Evolutionary conservation across 2,888 invertebrate species (phyloP).

Genomic region (Trachelus tabidus): DNA sequence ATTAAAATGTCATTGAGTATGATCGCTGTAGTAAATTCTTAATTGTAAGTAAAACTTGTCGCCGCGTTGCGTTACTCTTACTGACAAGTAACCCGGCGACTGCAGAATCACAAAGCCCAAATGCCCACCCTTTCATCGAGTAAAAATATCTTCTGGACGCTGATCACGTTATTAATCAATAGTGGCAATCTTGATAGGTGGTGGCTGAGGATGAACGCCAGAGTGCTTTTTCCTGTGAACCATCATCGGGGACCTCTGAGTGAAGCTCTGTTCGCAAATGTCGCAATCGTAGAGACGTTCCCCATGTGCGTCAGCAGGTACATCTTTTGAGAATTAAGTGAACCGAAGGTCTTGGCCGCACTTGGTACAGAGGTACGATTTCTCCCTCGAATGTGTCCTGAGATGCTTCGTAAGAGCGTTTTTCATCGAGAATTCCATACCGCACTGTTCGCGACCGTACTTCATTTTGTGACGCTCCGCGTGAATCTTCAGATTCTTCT

Average conservation of each 20-base stretch:
- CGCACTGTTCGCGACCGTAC: conserved; percentile 20
- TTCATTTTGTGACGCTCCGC: conserved; percentile 14
- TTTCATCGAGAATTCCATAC: conserved; percentile 13
- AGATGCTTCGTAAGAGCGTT: conserved; percentile 18
- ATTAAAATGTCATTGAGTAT: no score
- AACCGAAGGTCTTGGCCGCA: conserved; percentile 17
- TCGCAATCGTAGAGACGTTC: conserved; percentile 18
- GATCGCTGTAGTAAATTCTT: no score
- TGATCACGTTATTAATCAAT: no score
- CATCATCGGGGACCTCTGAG: conserved; percentile 17
- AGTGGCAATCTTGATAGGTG: conserved; percentile 17
- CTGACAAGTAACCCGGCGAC: no score
- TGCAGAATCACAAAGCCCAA: no score
- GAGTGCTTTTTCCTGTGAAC: conserved; percentile 15
- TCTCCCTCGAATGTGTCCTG: conserved; percentile 14
- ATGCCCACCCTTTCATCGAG: no score
- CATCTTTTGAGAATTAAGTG: conserved; percentile 17
- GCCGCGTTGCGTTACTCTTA: no score
- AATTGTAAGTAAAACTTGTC: no score
- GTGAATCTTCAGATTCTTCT: conserved; percentile 17
- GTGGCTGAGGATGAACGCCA: conserved; percentile 11
- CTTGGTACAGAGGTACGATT: conserved; percentile 14
- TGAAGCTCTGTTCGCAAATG: conserved; percentile 17
- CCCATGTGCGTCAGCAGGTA: conserved; percentile 16
- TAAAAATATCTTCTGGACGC: no score